Evolutionary conservation across 1,140 invertebrate species (phyloP).

Genomic region (Drosophila malerkotliana): DNA sequence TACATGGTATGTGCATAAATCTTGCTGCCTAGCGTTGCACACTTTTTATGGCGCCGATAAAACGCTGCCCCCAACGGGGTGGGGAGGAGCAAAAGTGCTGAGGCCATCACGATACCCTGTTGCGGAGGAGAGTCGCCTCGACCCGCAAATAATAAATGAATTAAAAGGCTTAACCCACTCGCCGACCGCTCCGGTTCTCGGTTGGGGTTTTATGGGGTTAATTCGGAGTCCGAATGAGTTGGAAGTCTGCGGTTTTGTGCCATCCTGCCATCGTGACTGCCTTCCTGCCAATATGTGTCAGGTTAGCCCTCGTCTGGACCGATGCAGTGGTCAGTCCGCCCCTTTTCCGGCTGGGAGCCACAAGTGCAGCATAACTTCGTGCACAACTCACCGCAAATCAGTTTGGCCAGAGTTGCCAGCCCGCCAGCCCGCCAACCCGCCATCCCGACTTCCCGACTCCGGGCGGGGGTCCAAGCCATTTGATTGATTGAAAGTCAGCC

Average conservation of each 20-base stretch:
- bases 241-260: slow-evolving; percentile 5
- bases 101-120: slow-evolving; percentile 8
- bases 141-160: slow-evolving; percentile 20
- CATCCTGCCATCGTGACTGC: slow-evolving; percentile 22
- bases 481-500: slow-evolving; percentile 67
- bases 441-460: not conserved
- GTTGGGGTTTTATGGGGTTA: not conserved
- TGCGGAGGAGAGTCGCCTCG: not conserved
- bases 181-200: not conserved
- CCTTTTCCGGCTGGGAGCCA: too few species aligned
- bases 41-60: slow-evolving; percentile 36
- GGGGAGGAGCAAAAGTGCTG: not conserved
- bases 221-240: slow-evolving; percentile 6
- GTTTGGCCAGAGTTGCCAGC: slow-evolving; percentile 41
- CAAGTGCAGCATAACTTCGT: slow-evolving; percentile 40
- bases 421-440: too few species aligned
- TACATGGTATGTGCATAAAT: slow-evolving; percentile 20
- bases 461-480: slow-evolving; percentile 13
- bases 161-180: slow-evolving; percentile 11
- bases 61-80: slow-evolving; percentile 1
- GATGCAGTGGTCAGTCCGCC: slow-evolving; percentile 21
- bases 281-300: slow-evolving; percentile 34
- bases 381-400: slow-evolving; percentile 59
- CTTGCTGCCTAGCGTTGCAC: slow-evolving; percentile 6
- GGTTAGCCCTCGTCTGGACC: slow-evolving; percentile 35